phyloP scores from a whole-genome alignment of 2,113 vertebrate species.

The Fukomys damarensis region DNA sequence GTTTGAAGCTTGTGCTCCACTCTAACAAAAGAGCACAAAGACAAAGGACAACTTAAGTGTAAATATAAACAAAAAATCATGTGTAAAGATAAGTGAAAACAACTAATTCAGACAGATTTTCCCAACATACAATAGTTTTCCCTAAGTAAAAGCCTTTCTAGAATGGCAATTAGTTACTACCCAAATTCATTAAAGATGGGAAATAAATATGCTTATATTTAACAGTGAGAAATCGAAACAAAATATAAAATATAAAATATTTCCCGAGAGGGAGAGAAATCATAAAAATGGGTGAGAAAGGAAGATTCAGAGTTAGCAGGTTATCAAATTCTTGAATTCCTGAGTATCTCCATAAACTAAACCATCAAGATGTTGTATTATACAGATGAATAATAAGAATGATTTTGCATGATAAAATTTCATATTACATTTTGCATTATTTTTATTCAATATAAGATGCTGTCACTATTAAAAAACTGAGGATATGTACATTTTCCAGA shows the following conservation, averaged over 20 bases:
- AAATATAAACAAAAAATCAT: constrained; percentile 39
- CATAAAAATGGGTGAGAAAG: not conserved
- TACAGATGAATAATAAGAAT: not conserved
- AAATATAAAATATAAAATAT: constrained; percentile 58
- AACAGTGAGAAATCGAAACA: constrained; percentile 46
- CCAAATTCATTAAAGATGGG: constrained; percentile 20
- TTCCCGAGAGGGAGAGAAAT: not conserved
- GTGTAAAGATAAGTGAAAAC: not conserved
- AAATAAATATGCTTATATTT: constrained; percentile 48
- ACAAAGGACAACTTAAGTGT: constrained; percentile 1
- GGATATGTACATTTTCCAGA: not conserved
- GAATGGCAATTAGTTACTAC: not conserved
- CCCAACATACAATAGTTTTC: not conserved
- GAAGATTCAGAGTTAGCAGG: constrained; percentile 14
- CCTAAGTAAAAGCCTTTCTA: constrained; percentile 44
- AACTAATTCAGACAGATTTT: constrained; percentile 1
- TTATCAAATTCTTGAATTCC: constrained; percentile 18
- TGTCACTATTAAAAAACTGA: constrained; percentile 24
- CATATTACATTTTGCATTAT: not conserved
- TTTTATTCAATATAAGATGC: constrained; percentile 17
- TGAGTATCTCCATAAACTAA: not conserved
- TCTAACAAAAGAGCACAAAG: constrained; percentile 49
- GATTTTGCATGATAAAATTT: constrained; percentile 7
- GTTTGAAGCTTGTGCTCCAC: constrained; percentile 13
- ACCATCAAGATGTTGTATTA: not conserved